A percentile compares a stretch with the other conserved stretches of the same genome.
These are phyloP conservation scores for Microctonus brassicae DNA, from an alignment of 2,888 invertebrate genomes.

Conservation along the genomic window DNA sequence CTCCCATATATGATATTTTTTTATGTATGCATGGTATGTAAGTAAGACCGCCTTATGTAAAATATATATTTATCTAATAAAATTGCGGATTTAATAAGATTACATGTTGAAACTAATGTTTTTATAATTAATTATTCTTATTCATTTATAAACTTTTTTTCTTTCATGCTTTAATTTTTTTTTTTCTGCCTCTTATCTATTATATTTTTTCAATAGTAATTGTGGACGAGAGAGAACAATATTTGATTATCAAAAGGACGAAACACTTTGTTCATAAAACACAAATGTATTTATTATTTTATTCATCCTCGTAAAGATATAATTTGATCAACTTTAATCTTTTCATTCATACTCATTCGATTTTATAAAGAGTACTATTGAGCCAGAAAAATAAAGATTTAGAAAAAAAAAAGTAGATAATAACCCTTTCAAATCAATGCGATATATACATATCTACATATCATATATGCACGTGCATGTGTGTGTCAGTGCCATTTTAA, in stretches of 20 bases:
- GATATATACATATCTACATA: neutral
- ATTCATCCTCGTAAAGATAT: neutral
- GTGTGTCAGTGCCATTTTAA: no score
- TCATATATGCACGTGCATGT: no score
- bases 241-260: slow-evolving; percentile 42
- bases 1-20: slow-evolving; percentile 10
- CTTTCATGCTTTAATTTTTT: slow-evolving; percentile 21
- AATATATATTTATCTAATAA: slow-evolving; percentile 25
- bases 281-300: slow-evolving; percentile 1
- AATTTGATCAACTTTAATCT: neutral
- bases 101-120: neutral
- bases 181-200: neutral
- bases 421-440: neutral
- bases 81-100: neutral
- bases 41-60: slow-evolving; percentile 46
- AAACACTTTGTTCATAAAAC: slow-evolving; percentile 20
- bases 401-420: neutral
- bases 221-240: slow-evolving; percentile 36
- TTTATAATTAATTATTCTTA: neutral
- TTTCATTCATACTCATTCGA: neutral
- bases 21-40: slow-evolving; percentile 8
- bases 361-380: neutral
- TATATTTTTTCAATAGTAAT: neutral
- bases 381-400: neutral
- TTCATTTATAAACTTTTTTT: neutral